phyloP scores from a whole-genome alignment of 2,888 invertebrate genomes.

The Cephonodes hylas region DNA sequence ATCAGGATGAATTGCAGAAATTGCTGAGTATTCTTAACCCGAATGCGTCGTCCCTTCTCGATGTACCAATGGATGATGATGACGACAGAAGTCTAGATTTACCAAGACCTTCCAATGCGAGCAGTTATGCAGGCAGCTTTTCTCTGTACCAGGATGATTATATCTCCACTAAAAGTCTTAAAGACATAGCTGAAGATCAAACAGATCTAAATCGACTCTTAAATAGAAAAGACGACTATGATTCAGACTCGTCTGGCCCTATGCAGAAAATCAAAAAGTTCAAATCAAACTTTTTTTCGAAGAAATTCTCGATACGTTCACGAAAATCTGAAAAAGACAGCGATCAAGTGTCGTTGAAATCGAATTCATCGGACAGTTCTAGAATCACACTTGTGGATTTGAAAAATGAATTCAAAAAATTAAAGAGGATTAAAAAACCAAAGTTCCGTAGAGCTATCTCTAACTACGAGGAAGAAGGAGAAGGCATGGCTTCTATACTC shows the following conservation, averaged over 20 bases:
- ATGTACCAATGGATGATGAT: slow-evolving; percentile 62
- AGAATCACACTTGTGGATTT: slow-evolving; percentile 67
- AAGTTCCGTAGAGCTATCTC: slow-evolving; percentile 55
- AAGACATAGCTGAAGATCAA: slow-evolving; percentile 68
- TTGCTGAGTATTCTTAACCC: slow-evolving; percentile 65
- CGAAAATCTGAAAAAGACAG: slow-evolving; percentile 77
- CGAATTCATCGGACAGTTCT: slow-evolving; percentile 74
- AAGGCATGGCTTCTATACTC: slow-evolving; percentile 84
- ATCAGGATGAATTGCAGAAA: slow-evolving; percentile 67
- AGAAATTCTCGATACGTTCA: slow-evolving; percentile 82
- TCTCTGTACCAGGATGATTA: slow-evolving; percentile 68
- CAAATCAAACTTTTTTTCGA: slow-evolving; percentile 81
- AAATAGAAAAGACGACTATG: slow-evolving; percentile 80
- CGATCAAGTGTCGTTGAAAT: slow-evolving; percentile 77
- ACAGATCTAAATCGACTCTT: slow-evolving; percentile 64
- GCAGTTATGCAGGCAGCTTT: slow-evolving; percentile 56
- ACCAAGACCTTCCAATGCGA: slow-evolving; percentile 52
- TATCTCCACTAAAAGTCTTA: slow-evolving; percentile 58
- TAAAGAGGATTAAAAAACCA: slow-evolving; percentile 67
- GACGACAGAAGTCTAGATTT: slow-evolving; percentile 60
- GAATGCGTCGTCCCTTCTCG: slow-evolving; percentile 58
- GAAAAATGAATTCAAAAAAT: slow-evolving; percentile 66
- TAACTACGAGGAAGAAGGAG: slow-evolving; percentile 73
- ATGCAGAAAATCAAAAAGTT: slow-evolving; percentile 82
- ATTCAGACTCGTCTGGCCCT: slow-evolving; percentile 71